Base-by-base conservation (phyloP, 2,888 invertebrate species). In the Pandemis corylana region DNA sequence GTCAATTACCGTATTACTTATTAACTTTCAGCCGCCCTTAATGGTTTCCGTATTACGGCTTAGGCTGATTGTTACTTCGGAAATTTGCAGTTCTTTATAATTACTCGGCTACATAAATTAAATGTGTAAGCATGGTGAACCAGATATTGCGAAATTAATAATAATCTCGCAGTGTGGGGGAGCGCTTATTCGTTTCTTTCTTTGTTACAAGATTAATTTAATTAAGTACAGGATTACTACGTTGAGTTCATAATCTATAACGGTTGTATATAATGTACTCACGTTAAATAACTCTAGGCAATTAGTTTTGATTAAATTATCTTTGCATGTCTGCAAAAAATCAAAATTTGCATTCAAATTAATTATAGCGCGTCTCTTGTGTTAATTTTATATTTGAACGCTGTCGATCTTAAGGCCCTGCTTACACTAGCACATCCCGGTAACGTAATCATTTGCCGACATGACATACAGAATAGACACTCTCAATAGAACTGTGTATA, bases 1-100 rank as follows among this genome's bases (percentile, higher is more conserved):
- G 83, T 83, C 87, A 89, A 90, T 90, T 90, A 89, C 86, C 80
- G 84, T 82, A 84, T 87, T 84, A 86, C 90, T 90, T 90, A 90
- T 90, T 90, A 89, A 90, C 87, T 89, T 86, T 88, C 85, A 88
- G 88, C 87, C 86, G 84, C 86, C 88, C 85, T 85, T 89, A 89
- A 90, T 90, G 87, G 88, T 87, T 89, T 87, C 85, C 86, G 85
- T 88, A 88, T 87, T 88, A 88, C 80, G 83, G 85, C 83, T 85
- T 84, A 85, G 81, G 82, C 80, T 81, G 77, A 83, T 80, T 80
- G 80, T 84, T 83, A 82, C 83, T 85, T 85, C 81, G 80, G 81
- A 84, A 86, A 85, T 80, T 82, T 83, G 80, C 81, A 84, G 78
- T 80, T 80, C 81, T 82, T 78, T 80, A 82, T 81, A 80, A 78